Base-by-base conservation (phyloP, 92 coral and sea anemone genomes). In the Anthopleura xanthogrammica region DNA sequence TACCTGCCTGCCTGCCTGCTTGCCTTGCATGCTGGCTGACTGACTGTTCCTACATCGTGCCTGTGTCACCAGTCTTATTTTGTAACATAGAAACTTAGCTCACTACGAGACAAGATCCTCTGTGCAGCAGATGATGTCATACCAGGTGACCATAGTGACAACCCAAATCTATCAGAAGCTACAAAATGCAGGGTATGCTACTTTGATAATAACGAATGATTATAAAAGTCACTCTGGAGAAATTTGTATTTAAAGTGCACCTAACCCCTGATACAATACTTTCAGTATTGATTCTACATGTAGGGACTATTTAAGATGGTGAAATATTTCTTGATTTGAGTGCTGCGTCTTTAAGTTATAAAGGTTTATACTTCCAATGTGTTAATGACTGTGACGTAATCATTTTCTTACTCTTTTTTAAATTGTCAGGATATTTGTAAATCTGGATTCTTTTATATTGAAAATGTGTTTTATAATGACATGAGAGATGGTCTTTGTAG, bases 361-460 rank as follows among this genome's bases (percentile, higher is more conserved):
- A 29, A 29, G 36, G 36, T 29, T 29, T 29, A 29, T 29, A 29
- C 36, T 29, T 29, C 36, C 36, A 29, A 29, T 29, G 1, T 29
- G 36, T 29, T 29, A 29, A 29, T 29, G 36, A 29, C 36, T 29
- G 36, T 29, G 36, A 29, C 36, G 36, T 29, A 29, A 29, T 1
- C 1, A 29, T 16, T 79, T 12, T 23, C 55, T 23, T 56, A 40
- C 12, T 52, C 43, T 77, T 41, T 43, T 29, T 46, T n/a, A n/a
- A 29, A 29, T 60, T 43, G 12, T 29, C 65, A 95, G 98, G 98
- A 95, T 62, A 88, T 92, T 41, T 95, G 92, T 87, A 95, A 93
- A 81, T 95, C 98, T 71, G 98, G 98, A 50, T 95, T 95, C 86
- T 88, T 95, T 66, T 95, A 94, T 89, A 90, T 95, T 54, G 98